Evolutionary conservation across 2,888 invertebrate species (phyloP), one percentile per base, ranked within the genome.

Genomic region (Lissocephala sabroskyi): DNA sequence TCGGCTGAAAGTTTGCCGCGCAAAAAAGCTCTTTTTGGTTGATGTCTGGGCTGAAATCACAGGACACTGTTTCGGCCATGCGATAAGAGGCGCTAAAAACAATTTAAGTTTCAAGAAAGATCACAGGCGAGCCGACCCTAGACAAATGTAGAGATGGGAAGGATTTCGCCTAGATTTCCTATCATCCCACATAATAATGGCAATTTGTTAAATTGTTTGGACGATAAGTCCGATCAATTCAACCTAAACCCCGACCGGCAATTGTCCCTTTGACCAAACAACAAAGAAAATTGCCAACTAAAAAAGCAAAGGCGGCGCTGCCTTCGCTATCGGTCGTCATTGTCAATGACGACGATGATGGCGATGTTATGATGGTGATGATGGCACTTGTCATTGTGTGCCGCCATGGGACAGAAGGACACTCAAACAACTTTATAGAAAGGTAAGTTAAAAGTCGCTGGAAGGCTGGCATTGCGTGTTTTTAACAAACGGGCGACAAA

Each of bases 391-490:
- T 56, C 63, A 62, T 62, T 61, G 61, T 65, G 50, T 48, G 41
- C 36, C 56, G 57, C 43, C 45, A 50, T 40, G 48, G 11, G 10
- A 5, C 11, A 11, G n/a, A 23, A 23, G 23, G 35, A 35, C 16
- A 35, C 13, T 13, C 30, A 35, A 35, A 56, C 59, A 55, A 65
- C 63, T 63, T 59, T 50, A 59, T 45, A 55, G n/a, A n/a, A n/a
- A 39, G 52, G 56, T 53, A 56, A 62, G 55, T 54, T n/a, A n/a
- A n/a, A n/a, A n/a, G n/a, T n/a, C n/a, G n/a, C n/a, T 47, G 42
- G 49, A 49, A 64, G 63, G 62, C 73, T 67, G 59, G 75, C 76
- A 54, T 71, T 75, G 75, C 75, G 75, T 75, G 74, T 75, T 78
- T 68, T 46, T 62, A 50, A 54, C 78, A 77, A 77, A 71, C 74